Base-by-base conservation (phyloP, 2,113 vertebrate genomes). In the Cynopterus brachyotis region DNA sequence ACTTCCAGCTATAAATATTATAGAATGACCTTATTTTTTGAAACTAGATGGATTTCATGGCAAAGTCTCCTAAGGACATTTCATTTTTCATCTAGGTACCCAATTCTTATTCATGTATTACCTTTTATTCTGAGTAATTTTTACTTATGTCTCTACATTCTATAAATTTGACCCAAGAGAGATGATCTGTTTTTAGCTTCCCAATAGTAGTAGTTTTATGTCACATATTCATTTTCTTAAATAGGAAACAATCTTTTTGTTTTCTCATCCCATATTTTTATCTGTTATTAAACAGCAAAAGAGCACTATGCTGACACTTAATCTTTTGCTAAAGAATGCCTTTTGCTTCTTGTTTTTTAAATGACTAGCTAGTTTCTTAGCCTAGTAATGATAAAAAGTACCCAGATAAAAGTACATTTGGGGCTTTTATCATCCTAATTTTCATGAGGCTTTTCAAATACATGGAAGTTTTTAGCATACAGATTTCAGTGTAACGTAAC, bases 391-490 rank as follows among this genome's bases (percentile, higher is more conserved):
- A 78, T 24, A 86, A 40, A 89, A 94, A 26, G 37, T 70, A 50
- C 60, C 67, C 82, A 95, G 26, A 81, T 89, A 59, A 90, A 90
- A 95, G 45, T 80, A 64, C 5, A 42, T 84, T 78, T 79, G 89
- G 55, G 26, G n/a, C 45, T 88, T 92, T 67, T 28, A 28, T 95
- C 32, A 69, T 84, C 64, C 37, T 88, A 24, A 42, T 94, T 91
- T 95, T 97, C 66, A 60, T 84, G 55, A 96, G 55, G 57, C 35
- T 95, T 93, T 67, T 94, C 60, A 94, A 82, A 70, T 87, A 75
- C 19, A 24, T 89, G 19, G 19, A 93, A 93, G 30, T 83, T 93
- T 90, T 88, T 91, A 91, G 50, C 9, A 60, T 83, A 81, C 19
- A 67, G 64, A 83, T 91, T 95, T 95, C 59, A 75, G 20, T 70